phyloP scores from a whole-genome alignment of 2,797 vertebrate genomes.

The Ctenochaetus hawaiiensis region DNA sequence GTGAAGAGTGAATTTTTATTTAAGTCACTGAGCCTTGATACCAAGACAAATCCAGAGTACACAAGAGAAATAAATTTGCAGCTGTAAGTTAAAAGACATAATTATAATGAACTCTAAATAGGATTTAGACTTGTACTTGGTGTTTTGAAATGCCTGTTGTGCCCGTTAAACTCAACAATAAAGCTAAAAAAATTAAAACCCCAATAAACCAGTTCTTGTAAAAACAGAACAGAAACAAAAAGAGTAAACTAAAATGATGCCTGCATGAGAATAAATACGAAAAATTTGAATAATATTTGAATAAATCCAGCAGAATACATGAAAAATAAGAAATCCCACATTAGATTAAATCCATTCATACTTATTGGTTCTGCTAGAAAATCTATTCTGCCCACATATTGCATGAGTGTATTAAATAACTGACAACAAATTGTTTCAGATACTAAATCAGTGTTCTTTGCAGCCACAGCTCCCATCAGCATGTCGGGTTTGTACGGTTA shows the following conservation, averaged over 20 bases:
- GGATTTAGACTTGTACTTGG: background rate
- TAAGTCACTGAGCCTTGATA: no score
- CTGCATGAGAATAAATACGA: background rate
- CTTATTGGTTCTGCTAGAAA: background rate
- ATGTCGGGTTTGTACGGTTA: slow-evolving; percentile 87
- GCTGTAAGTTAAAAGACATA: no score
- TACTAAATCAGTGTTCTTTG: background rate
- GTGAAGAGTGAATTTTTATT: no score
- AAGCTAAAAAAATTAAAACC: background rate
- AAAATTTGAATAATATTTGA: background rate
- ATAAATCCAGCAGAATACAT: background rate
- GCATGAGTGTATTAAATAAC: background rate
- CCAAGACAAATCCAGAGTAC: no score
- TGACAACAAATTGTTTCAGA: background rate
- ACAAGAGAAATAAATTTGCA: no score
- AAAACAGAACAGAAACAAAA: slow-evolving; percentile 7
- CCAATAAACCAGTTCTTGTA: background rate
- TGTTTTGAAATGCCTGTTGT: background rate
- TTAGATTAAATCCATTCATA: no score
- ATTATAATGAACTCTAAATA: background rate
- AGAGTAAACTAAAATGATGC: background rate
- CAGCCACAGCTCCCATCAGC: slow-evolving; percentile 79
- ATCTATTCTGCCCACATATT: background rate
- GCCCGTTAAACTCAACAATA: background rate
- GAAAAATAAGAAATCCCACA: background rate